Evolutionary conservation across 2,797 vertebrate genomes (phyloP), one percentile per base, ranked within the genome.

Genomic region (Mus spretus): DNA sequence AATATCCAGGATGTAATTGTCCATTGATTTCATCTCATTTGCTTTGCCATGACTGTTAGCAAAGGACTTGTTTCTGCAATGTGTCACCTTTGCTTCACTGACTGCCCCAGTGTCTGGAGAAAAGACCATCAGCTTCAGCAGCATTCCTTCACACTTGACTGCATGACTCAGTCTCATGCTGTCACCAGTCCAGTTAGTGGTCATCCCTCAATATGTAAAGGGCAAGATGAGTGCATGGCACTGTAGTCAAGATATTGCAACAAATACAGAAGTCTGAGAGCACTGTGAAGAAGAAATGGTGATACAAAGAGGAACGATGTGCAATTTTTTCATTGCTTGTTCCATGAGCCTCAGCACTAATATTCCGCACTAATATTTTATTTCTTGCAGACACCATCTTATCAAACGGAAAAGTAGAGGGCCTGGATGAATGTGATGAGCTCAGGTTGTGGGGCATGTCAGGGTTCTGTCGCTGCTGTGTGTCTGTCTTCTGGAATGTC

Each of bases 401-500:
- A 72, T 96, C 82, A 89, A 89, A 81, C 61, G 75, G 63, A 94
- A 90, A 63, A 28, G 50, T 34, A 75, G 85, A 93, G 80, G 79
- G 50, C 24, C 37, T 17, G 82, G 34, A 61, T 65, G 44, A 40
- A 81, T 61, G 70, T 85, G 84, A 40, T 80, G 81, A 95, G 53
- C 28, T 65, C 87, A 6, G 74, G 40, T 87, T n/a, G 4, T 67
- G 44, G 89, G 40, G 55, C 61, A 75, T 87, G 61, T 94, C 84
- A 95, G 7, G 65, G 89, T 96, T 92, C 91, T 87, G 90, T 97
- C 86, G 75, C 82, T 70, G 47, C 86, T 79, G 34, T 83, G 55
- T 92, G 57, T 93, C 44, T 95, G 93, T 97, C 86, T 97, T 95
- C 95, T 91, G 93, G 92, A 93, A 93, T 93, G 83, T 40, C 26